These are phyloP conservation scores for Leptinotarsa haldemani DNA, from an alignment of 2,888 invertebrate species.

Conservation along the genomic window DNA sequence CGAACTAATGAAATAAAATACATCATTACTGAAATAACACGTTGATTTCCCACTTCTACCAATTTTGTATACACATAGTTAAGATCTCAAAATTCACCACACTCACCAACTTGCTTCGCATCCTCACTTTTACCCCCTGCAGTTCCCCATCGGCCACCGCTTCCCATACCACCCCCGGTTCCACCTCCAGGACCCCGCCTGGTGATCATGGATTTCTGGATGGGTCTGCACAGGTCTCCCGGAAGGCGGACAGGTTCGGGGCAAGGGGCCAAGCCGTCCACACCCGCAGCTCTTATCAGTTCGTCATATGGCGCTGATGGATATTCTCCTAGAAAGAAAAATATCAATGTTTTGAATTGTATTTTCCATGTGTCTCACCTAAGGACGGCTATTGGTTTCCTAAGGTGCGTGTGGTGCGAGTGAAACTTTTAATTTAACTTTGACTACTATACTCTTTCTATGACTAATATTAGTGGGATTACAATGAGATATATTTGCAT, in stretches of 20 bases:
- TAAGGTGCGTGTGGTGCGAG: too few relatives aligned
- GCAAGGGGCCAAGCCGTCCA: slow-evolving; percentile 69
- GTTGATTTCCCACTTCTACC: too few relatives aligned
- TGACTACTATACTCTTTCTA: too few relatives aligned
- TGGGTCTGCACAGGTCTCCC: slow-evolving; percentile 71
- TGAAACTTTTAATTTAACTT: too few relatives aligned
- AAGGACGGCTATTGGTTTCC: background rate
- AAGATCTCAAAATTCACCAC: background rate
- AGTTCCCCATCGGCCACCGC: slow-evolving; percentile 41
- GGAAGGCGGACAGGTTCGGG: slow-evolving; percentile 71
- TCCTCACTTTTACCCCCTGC: slow-evolving; percentile 22
- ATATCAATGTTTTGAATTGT: slow-evolving; percentile 5
- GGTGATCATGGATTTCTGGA: slow-evolving; percentile 63
- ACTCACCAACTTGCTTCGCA: slow-evolving; percentile 25
- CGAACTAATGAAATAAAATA: too few relatives aligned
- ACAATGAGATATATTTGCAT: too few relatives aligned
- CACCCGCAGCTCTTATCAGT: slow-evolving; percentile 70
- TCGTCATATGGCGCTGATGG: slow-evolving; percentile 72
- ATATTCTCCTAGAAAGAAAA: slow-evolving; percentile 61
- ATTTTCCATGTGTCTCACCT: background rate
- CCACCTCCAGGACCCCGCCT: slow-evolving; percentile 52
- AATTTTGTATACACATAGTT: background rate
- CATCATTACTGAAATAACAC: too few relatives aligned
- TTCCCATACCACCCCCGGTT: slow-evolving; percentile 43
- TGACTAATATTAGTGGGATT: too few relatives aligned